These are phyloP conservation scores for Plagiodera versicolora DNA, from an alignment of 2,888 invertebrate species.

Conservation along the genomic window DNA sequence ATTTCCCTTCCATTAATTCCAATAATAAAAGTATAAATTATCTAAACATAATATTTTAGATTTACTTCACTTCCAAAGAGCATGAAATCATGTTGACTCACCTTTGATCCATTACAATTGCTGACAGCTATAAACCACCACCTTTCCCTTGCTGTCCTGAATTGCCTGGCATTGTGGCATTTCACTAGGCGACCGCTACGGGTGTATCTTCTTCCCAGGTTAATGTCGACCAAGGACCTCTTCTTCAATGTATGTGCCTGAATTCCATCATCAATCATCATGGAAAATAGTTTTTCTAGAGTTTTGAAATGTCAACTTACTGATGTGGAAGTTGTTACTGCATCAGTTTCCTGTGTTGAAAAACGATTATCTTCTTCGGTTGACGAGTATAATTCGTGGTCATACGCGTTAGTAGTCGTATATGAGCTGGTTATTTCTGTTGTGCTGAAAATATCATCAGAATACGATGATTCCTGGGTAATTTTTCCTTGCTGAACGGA, in stretches of 20 bases:
- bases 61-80: no score
- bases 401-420: background rate
- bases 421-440: background rate
- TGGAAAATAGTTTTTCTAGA: no score
- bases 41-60: no score
- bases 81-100: conserved; percentile 37
- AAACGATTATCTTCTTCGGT: background rate
- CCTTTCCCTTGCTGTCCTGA: conserved; percentile 78
- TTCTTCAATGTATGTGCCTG: conserved; percentile 46
- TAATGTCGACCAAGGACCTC: conserved; percentile 49
- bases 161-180: conserved; percentile 70
- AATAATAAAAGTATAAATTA: no score
- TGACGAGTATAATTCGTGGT: background rate
- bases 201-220: conserved; percentile 48
- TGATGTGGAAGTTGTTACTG: background rate
- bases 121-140: conserved; percentile 95
- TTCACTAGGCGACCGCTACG: conserved; percentile 50
- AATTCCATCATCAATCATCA: no score
- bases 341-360: background rate
- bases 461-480: background rate
- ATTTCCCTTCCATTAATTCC: no score
- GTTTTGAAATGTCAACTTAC: background rate
- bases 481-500: background rate
- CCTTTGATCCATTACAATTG: conserved; percentile 72
- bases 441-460: background rate